Base-by-base conservation (phyloP, 2,888 invertebrate species). In the Chymomyza fuscimana region DNA sequence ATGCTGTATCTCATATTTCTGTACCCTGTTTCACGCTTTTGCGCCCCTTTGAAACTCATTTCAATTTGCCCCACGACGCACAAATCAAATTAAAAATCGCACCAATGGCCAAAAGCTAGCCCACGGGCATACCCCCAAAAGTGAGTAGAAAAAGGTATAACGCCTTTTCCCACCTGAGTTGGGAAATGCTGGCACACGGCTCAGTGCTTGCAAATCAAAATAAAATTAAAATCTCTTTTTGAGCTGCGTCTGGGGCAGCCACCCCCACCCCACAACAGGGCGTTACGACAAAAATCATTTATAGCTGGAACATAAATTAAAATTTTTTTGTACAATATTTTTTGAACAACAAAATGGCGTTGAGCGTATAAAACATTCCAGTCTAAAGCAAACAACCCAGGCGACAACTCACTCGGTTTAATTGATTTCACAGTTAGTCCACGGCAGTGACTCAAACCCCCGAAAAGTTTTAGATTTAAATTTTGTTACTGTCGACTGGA, bases 71-170 rank as follows among this genome's bases (percentile, higher is more conserved):
- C 80, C 70, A 76, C 73, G 66, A 65, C 36, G 63, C 51, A 59
- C 59, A 82, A 86, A 86, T 88, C 79, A 82, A 86, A 86, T 86
- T 86, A 86, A 84, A 86, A 86, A 77, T 86, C 82, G 78, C 86
- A 80, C 88, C 85, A 86, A 86, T 86, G 84, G 77, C 80, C 86
- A 78, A 73, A 32, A 72, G 40, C 72, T 87, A 86, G 79, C 73
- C 84, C 87, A 69, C 51, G 79, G 86, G 73, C 73, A 69, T 62
- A 72, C 66, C 63, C 72, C 46, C 64, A 54, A 51, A 54, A 22
- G 12, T 12, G 12, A 7, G 36, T 32, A 32, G 40, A 61, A 61
- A 61, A 61, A 29, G 36, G 5, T 32, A 40, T 36, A 36, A 61
- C 19, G 15, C 22, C 19, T 59, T 59, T 59, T 25, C 29, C 58